Conservation (phyloP, 2,113 vertebrate genomes). For the Dipodomys ordii region DNA sequence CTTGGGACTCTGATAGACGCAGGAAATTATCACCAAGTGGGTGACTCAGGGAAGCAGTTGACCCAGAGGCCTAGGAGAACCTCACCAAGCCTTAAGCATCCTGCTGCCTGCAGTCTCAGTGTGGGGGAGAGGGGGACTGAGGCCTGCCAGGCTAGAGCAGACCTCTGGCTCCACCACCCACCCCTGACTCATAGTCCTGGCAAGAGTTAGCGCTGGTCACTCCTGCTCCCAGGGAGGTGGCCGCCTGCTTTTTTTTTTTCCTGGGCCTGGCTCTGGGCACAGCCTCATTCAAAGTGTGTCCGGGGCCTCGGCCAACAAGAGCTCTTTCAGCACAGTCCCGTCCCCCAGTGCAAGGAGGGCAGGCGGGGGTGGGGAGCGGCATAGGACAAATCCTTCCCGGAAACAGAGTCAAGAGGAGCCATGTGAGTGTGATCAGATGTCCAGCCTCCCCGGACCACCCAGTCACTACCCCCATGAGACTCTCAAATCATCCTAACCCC, state of each 20-base stretch:
- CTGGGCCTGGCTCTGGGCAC: neutral
- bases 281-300: neutral
- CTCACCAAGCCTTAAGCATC: neutral
- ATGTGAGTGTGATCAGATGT: rapidly evolving
- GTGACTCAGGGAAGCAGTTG: no score
- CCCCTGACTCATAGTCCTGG: conserved; percentile 10
- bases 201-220: neutral
- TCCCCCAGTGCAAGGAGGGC: neutral
- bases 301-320: conserved; percentile 20
- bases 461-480: no score
- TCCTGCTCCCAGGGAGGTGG: neutral
- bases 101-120: rapidly evolving
- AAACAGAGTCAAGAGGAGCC: neutral
- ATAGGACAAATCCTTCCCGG: neutral
- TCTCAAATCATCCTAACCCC: neutral
- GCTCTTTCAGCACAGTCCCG: neutral
- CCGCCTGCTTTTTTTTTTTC: conserved; percentile 1
- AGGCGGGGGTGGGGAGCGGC: neutral
- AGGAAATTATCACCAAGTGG: no score
- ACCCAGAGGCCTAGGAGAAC: neutral
- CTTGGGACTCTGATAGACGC: neutral
- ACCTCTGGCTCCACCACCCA: neutral
- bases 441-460: rapidly evolving
- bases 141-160: neutral
- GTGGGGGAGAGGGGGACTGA: neutral